Conservation (phyloP, 1,140 invertebrate species). For the Pseudomyrmex pallidus region DNA sequence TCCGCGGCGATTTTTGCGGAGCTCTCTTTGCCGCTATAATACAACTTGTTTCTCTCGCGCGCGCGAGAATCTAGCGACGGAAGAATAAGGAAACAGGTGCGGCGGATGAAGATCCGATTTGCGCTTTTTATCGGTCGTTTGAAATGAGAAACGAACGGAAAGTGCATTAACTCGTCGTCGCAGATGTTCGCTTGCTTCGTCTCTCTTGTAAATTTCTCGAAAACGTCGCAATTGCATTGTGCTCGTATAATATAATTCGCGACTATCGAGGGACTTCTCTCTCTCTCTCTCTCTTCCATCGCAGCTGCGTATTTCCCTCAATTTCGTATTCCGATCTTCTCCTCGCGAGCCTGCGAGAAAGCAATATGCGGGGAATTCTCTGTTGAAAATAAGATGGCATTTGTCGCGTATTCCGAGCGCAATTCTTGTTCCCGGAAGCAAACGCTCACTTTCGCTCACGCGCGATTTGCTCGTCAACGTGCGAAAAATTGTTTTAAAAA, state of each 20-base stretch:
- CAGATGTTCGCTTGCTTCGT: constrained; percentile 13
- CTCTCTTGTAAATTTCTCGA: constrained; percentile 29
- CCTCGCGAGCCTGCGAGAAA: not conserved
- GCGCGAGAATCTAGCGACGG: not conserved
- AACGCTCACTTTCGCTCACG: not conserved
- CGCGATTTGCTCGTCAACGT: not conserved
- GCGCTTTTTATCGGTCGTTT: constrained; percentile 6
- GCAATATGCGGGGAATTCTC: not conserved
- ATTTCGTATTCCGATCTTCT: constrained; percentile 7
- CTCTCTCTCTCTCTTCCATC: too few relatives aligned
- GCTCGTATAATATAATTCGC: constrained; percentile 32
- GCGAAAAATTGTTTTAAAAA: not conserved
- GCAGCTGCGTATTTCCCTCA: constrained; percentile 3
- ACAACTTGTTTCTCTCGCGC: too few relatives aligned
- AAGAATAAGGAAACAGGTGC: constrained; percentile 22
- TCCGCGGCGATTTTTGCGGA: not conserved
- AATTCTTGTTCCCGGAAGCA: not conserved
- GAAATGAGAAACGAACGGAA: constrained; percentile 28
- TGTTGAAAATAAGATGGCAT: constrained; percentile 8
- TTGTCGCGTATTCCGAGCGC: not conserved
- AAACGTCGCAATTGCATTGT: constrained; percentile 42
- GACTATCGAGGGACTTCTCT: constrained; percentile 6
- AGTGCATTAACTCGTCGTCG: constrained; percentile 36
- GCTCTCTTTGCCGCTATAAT: not conserved
- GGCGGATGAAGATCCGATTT: constrained; percentile 18